These are phyloP conservation scores for Syndactyla subalaris DNA, from an alignment of 2,797 vertebrate species.

Conservation along the genomic window DNA sequence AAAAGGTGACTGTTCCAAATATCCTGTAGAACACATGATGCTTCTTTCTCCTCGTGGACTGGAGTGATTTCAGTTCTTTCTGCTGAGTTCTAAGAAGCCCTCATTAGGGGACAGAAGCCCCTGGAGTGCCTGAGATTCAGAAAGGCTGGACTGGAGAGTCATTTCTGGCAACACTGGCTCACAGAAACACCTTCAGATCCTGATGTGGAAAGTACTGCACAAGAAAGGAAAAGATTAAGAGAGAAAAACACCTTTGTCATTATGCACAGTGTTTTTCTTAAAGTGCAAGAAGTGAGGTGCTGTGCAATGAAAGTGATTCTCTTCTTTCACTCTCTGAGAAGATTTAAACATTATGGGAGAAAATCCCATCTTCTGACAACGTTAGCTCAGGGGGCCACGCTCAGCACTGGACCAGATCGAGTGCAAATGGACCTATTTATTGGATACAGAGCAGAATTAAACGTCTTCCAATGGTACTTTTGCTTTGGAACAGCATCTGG, in stretches of 20 bases:
- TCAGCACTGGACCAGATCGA: not conserved
- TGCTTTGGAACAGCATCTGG: not conserved
- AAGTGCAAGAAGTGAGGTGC: not conserved
- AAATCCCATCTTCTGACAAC: not conserved
- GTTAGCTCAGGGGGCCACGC: not conserved
- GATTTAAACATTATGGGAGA: not conserved
- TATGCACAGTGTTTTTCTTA: not conserved
- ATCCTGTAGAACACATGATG: not conserved
- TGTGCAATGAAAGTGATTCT: not conserved
- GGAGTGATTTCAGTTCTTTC: not conserved
- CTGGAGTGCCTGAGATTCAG: conserved; percentile 63
- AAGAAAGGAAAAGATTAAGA: not conserved
- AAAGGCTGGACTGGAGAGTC: conserved; percentile 31
- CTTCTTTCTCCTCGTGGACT: not conserved
- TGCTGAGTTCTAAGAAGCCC: conserved; percentile 25
- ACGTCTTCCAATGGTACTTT: not conserved
- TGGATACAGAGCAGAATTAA: not conserved
- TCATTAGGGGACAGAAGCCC: not conserved
- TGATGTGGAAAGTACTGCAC: conserved; percentile 95
- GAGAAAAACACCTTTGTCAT: not conserved
- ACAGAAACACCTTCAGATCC: conserved; percentile 84
- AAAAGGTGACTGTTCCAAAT: conserved; percentile 8
- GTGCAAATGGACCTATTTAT: not conserved
- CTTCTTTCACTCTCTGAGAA: not conserved
- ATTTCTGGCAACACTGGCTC: not conserved